Evolutionary conservation across 2,888 invertebrate genomes (phyloP), one percentile per base, ranked within the genome.

Genomic region (Anarsia innoxiella): DNA sequence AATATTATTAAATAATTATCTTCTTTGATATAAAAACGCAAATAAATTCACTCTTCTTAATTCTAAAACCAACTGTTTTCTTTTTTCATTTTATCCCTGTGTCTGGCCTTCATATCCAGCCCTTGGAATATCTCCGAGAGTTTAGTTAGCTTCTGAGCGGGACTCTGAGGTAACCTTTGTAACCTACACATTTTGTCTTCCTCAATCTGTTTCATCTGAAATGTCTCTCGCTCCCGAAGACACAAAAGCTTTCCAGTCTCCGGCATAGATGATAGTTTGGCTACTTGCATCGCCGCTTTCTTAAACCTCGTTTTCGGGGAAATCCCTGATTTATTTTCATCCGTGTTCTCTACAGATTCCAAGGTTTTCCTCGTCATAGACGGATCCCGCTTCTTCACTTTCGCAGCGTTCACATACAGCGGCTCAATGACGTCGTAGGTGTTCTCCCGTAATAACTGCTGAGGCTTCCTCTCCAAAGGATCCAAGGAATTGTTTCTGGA

Each of bases 61-160:
- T 39, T 54, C 31, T 41, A 86, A 55, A 86, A 84, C 85, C 86
- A 86, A 61, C 80, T 82, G 53, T 86, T 76, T 46, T 74, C 85
- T 50, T 71, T 85, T 63, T 73, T 85, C 60, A 82, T 66, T 48
- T 59, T 76, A 26, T 80, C 77, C 46, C 72, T 66, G 40, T 74
- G 67, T 19, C 73, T 62, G 4, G 77, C 74, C 23, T 71, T 76
- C 64, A 80, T 70, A 32, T 84, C 82, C 5, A 84, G 55, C 31
- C 56, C 66, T 58, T 84, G 79, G 37, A 84, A 83, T 46, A 84
- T 83, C 50, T 83, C 84, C 0, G 84, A 71, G 0, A 86, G 50
- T 36, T 79, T 72, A 35, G 73, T 68, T 9, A 85, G 52, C 26
- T 75, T 73, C 23, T 73, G 69, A 10, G 62, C 61, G 0, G 84